A percentile compares a stretch with the other conserved stretches of the same genome.
These are phyloP conservation scores for Tachina grossa DNA, from an alignment of 2,888 invertebrate genomes.

Conservation along the genomic window DNA sequence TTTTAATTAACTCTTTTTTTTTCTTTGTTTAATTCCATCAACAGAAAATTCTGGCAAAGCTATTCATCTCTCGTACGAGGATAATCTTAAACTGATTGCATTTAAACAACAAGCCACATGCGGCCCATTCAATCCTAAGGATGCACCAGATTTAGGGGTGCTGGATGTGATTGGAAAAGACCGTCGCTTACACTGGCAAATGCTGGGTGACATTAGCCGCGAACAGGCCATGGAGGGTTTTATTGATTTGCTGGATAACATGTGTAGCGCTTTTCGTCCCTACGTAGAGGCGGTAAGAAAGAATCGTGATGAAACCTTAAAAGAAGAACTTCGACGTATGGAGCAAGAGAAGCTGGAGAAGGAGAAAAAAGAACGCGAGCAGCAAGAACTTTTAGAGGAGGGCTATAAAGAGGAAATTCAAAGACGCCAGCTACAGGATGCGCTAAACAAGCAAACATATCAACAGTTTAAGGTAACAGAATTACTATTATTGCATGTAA, in stretches of 20 bases:
- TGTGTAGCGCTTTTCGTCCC: conserved; percentile 95
- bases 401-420: conserved; percentile 81
- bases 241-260: conserved; percentile 91
- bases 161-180: conserved; percentile 98
- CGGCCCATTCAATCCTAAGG: conserved; percentile 90
- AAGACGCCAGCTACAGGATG: conserved; percentile 94
- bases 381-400: conserved; percentile 78
- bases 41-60: conserved; percentile 99
- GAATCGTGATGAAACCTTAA: conserved; percentile 91
- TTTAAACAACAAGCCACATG: conserved; percentile 95
- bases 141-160: conserved; percentile 92
- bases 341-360: conserved; percentile 77
- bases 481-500: neutral
- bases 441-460: conserved; percentile 97
- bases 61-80: conserved; percentile 95
- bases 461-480: conserved; percentile 88
- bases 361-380: conserved; percentile 76
- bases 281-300: conserved; percentile 95
- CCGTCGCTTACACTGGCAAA: conserved; percentile 96
- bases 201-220: conserved; percentile 91
- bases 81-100: conserved; percentile 94
- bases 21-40: conserved; percentile 19
- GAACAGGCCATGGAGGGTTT: conserved; percentile 96
- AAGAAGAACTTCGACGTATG: conserved; percentile 82
- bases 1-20: neutral